Evolutionary conservation across 2,888 invertebrate species (phyloP), one percentile per base, ranked within the genome.

Genomic region (Nysson spinosus): DNA sequence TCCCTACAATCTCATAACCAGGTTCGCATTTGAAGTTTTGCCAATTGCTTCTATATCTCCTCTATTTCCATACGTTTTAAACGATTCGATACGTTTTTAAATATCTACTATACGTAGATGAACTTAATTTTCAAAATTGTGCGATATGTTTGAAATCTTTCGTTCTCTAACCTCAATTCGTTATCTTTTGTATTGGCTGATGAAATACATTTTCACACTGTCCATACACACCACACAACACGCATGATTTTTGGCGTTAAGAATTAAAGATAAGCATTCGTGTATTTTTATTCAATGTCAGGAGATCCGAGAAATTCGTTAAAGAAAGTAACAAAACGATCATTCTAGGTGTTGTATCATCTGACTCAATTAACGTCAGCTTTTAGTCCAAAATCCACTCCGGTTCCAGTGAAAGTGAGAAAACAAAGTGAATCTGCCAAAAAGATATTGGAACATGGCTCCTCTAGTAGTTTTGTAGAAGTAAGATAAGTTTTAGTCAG

Each of bases 1-100:
- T 81, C 85, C 40, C 73, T 85, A 47, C 86, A 85, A 62, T 83
- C 81, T 61, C 84, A 85, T 61, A 86, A 85, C 72, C 86, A 86
- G 83, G 86, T 81, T 74, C 43, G 76, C 77, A 28, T 57, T 30
- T 11, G 30, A 30, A 30, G 7, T n/a, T 6, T n/a, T 30, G n/a
- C 11, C 9, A 16, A 14, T 24, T 24, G 24, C 24, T 7, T 24
- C 5, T 24, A 7, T 7, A 24, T 7, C 5, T 24, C 1, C 5
- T 24, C 24, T 24, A n/a, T 24, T 7, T 24, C 9, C 6, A 24
- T 24, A 24, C 24, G 1, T n/a, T 1, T 7, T 1, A 24, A 24
- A 24, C 9, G 24, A 24, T 24, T 24, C 2, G 2, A 2, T 1
- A 9, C 1, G 9, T 24, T 12, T 19, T 14, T 24, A 42, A 7